phyloP scores from a whole-genome alignment of 1,140 invertebrate species.

The Drosophila cardini region DNA sequence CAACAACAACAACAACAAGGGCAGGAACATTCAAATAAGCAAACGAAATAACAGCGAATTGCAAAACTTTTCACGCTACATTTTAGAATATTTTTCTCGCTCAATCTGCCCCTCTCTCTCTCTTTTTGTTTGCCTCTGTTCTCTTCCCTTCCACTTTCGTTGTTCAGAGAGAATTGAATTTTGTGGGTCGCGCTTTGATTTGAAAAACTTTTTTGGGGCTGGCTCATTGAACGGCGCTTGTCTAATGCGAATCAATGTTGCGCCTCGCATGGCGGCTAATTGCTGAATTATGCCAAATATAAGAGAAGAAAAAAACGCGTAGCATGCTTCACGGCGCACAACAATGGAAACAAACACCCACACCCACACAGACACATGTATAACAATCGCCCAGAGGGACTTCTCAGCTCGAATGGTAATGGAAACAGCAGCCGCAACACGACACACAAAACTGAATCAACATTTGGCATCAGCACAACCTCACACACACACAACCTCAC shows the following conservation, averaged over 20 bases:
- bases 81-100: constrained; percentile 39
- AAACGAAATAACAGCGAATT: constrained; percentile 76
- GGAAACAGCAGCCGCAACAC: constrained; percentile 2
- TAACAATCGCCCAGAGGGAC: constrained; percentile 4
- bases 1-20: constrained; percentile 41
- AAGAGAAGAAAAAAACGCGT: constrained; percentile 7
- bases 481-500: constrained; percentile 17
- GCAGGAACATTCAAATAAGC: constrained; percentile 38
- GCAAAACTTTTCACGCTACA: constrained; percentile 70
- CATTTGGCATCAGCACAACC: constrained; percentile 37
- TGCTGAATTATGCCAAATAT: constrained; percentile 65
- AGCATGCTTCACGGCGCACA: constrained; percentile 35
- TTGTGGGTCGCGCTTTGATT: constrained; percentile 56
- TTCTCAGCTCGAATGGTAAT: constrained; percentile 9
- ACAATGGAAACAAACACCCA: constrained; percentile 24
- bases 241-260: constrained; percentile 58
- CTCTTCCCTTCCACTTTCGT: not conserved
- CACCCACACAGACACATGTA: not conserved
- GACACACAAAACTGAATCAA: constrained; percentile 19
- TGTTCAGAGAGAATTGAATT: constrained; percentile 51
- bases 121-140: not conserved
- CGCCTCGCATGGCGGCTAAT: constrained; percentile 57
- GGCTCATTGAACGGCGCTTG: constrained; percentile 58
- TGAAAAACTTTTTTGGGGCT: constrained; percentile 41
- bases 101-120: not conserved